Evolutionary conservation across 2,888 invertebrate genomes (phyloP), one percentile per base, ranked within the genome.

Genomic region (Sarcophaga subvicina): DNA sequence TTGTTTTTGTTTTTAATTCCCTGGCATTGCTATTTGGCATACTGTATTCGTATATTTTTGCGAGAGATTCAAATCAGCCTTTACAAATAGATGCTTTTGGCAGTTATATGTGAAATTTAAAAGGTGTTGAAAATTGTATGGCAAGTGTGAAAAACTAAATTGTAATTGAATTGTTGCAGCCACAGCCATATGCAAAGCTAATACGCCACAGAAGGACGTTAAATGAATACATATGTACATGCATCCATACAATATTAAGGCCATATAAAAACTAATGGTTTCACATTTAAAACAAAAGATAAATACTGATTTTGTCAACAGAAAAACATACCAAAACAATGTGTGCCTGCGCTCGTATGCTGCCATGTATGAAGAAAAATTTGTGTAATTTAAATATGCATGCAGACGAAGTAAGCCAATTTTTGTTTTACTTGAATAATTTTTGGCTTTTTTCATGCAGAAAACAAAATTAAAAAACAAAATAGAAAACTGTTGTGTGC

Each of bases 101-200:
- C 92, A 91, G 91, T 91, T 91, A 91, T 91, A 91, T 91, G 91
- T 91, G 92, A 92, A 91, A 91, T 90, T 92, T 90, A 90, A 89
- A 91, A 88, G 91, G 92, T 91, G 91, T 91, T 92, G 91, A 92
- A 91, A 92, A 87, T 87, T 82, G 81, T 84, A 76, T 82, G 76
- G 87, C 83, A 86, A 83, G 86, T 86, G 84, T 86, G 86, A 86
- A 86, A 82, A 82, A 86, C 70, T 84, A 85, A 84, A 87, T 87
- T 81, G 81, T 79, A 84, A 87, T 87, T 87, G 87, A 87, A 84
- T 87, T 87, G 87, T 84, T 87, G 87, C 59, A 67, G 77, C 14
- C 20, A 47, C 17, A 64, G 64, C 22, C 69, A 47, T 54, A 20
- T 45, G 64, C 17, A 49, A 80, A 47, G 4, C 27, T 54, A 64